A percentile compares a stretch with the other conserved stretches of the same genome.
Conservation (phyloP, 2,797 vertebrate genomes). For the Falco naumanni region DNA sequence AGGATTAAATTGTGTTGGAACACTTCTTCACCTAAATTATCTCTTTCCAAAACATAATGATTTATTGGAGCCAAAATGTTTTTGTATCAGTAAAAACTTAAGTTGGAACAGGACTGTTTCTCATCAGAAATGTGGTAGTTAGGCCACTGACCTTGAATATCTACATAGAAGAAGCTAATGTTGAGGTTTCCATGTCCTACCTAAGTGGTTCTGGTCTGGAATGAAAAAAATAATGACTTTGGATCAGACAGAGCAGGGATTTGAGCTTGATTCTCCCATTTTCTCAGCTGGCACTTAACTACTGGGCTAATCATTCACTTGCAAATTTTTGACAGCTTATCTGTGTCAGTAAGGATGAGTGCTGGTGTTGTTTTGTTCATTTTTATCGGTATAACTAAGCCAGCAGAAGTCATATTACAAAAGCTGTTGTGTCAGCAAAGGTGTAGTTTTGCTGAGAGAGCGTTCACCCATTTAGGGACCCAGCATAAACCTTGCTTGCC, state of each 20-base stretch:
- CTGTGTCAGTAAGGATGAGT: background rate
- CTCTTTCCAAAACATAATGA: background rate
- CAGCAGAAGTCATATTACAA: constrained; percentile 18
- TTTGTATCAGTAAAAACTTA: background rate
- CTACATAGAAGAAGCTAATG: background rate
- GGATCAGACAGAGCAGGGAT: background rate
- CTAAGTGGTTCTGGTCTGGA: background rate
- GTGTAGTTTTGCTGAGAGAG: constrained; percentile 48
- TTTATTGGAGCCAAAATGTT: background rate
- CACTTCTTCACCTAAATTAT: background rate
- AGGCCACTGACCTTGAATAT: background rate
- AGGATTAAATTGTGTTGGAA: background rate
- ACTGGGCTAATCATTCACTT: background rate
- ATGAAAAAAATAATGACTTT: background rate
- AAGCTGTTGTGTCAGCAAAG: constrained; percentile 45
- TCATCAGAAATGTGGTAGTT: background rate
- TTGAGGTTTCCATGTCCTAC: background rate
- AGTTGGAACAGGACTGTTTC: background rate
- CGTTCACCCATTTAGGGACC: background rate
- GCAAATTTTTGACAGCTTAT: background rate
- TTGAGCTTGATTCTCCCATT: background rate
- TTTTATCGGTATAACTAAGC: constrained; percentile 38
- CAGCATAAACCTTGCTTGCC: background rate
- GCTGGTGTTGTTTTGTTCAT: background rate
- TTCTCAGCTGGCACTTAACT: background rate